Evolutionary conservation across 2,888 invertebrate species (phyloP).

Genomic region (Augiades crinisus): DNA sequence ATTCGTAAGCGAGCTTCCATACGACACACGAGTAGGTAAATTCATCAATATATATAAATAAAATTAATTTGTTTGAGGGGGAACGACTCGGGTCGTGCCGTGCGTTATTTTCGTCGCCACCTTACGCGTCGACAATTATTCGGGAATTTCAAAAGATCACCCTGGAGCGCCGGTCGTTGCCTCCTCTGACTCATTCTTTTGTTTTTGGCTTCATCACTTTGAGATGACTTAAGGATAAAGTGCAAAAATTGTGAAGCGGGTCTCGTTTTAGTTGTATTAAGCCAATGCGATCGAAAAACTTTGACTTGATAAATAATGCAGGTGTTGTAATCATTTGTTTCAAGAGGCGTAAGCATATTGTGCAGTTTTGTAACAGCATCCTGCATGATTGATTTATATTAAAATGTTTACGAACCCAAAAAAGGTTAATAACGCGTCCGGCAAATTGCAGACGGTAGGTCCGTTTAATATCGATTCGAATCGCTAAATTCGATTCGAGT

Average conservation of each 20-base stretch:
- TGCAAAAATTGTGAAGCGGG: slow-evolving; percentile 15
- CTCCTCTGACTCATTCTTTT: slow-evolving; percentile 71
- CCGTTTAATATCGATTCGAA: slow-evolving; percentile 52
- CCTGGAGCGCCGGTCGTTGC: slow-evolving; percentile 72
- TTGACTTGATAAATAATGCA: too few relatives aligned
- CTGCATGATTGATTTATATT: not conserved
- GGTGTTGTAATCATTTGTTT: too few relatives aligned
- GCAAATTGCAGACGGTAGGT: slow-evolving; percentile 44
- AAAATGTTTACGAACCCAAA: slow-evolving; percentile 12
- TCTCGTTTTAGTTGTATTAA: slow-evolving; percentile 5
- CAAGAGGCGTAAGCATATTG: too few relatives aligned
- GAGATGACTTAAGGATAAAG: slow-evolving; percentile 26
- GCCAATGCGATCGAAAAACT: too few relatives aligned
- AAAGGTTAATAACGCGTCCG: slow-evolving; percentile 41
- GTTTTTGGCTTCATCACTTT: slow-evolving; percentile 48
- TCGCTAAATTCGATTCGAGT: slow-evolving; percentile 50
- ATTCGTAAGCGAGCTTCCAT: slow-evolving; percentile 30
- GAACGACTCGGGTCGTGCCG: slow-evolving; percentile 59
- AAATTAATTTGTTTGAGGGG: slow-evolving; percentile 69
- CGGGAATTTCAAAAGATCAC: slow-evolving; percentile 79
- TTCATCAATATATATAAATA: slow-evolving; percentile 75
- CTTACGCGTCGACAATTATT: slow-evolving; percentile 77
- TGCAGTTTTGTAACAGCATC: slow-evolving; percentile 7
- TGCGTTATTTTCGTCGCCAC: slow-evolving; percentile 73
- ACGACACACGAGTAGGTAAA: slow-evolving; percentile 57